Base-by-base conservation (phyloP, 1,140 invertebrate species). In the Tribolium castaneum region DNA sequence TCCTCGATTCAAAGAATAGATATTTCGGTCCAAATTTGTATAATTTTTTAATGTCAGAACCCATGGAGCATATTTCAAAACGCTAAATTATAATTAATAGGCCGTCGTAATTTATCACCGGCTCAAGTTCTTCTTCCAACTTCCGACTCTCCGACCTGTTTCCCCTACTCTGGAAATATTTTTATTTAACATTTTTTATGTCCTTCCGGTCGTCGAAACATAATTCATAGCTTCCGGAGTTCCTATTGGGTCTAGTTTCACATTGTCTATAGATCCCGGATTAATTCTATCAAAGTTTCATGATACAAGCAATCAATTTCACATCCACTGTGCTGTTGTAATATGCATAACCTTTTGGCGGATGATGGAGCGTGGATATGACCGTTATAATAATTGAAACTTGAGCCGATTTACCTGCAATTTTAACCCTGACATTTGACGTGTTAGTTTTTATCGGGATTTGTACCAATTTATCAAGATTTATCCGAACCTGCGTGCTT, bases 151-250 rank as follows among this genome's bases (percentile, higher is more conserved):
- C 14, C 25, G 14, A 12, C 12, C 30, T 66, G 30, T 35, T 66
- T 66, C 59, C 12, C 34, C 14, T 66, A 14, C 34, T 66, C 30
- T n/a, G 25, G 9, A 66, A 14, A 66, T 34, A 66, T 66, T 66
- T 59, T 66, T 66, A 62, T 62, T 62, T 62, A 62, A 62, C 22
- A 25, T 66, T 66, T 66, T 66, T 66, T 35, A 10, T 30, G 22
- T 19, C 14, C 4, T 22, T 59, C 59, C 59, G 59, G 14, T 66
- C 19, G n/a, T 22, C 25, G 14, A 22, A 35, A 22, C 30, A 13
- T 66, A 45, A 66, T 66, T 30, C n/a, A 66, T 66, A 14, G 10
- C 19, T 66, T 66, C 59, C 59, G 59, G 59, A 30, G 9, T n/a
- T 35, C 45, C 25, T 66, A 14, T 35, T 22, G 25, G 9, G 34